A percentile compares a stretch with the other conserved stretches of the same genome.
phyloP scores from a whole-genome alignment of 2,113 vertebrate species.

The Rhinoderma darwinii region DNA sequence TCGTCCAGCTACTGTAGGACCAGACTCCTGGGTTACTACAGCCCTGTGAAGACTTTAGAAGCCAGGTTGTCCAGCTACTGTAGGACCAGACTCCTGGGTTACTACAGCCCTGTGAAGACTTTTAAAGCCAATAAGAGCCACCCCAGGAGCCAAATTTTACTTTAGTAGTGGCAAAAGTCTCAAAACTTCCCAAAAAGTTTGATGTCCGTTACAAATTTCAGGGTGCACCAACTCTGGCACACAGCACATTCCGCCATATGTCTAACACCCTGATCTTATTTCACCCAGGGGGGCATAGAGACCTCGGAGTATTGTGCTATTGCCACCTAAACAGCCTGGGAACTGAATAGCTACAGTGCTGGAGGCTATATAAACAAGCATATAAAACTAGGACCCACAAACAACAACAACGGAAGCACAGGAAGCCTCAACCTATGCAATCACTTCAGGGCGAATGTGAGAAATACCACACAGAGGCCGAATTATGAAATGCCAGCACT shows the following conservation, averaged over 20 bases:
- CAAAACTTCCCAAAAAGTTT: no score
- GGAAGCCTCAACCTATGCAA: constrained; percentile 3
- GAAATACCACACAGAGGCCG: background rate
- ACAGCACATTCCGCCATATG: background rate
- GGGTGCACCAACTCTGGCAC: no score
- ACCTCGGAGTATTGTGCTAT: background rate
- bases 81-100: no score
- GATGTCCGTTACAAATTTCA: no score
- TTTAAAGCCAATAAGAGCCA: no score
- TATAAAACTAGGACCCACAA: background rate
- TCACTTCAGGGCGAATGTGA: background rate
- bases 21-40: no score
- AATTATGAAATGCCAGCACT: background rate
- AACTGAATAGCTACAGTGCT: background rate
- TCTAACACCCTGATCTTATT: background rate
- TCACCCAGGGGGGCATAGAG: background rate
- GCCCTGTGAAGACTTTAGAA: no score
- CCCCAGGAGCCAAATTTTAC: no score
- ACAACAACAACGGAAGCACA: background rate
- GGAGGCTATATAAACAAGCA: background rate
- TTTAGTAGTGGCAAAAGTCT: no score
- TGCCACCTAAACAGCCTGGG: background rate
- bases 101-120: no score
- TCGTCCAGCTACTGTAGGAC: no score
- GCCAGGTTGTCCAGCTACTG: no score